Percentiles rank a stretch among this genome's conserved stretches.
Conservation (phyloP, 1,140 invertebrate species). For the Amyelois transitella region DNA sequence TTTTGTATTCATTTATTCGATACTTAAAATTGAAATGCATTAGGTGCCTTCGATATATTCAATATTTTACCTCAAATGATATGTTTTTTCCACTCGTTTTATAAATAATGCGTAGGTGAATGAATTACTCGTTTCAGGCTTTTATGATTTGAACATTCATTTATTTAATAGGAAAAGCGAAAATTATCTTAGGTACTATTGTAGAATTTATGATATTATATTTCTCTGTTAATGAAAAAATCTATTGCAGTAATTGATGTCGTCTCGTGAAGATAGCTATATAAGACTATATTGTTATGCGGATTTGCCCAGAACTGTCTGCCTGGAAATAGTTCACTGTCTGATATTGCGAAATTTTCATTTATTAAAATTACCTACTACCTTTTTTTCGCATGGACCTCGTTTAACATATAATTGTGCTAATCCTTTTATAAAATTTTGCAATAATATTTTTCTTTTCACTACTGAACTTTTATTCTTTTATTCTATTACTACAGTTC, state of each 20-base stretch:
- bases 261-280: slow-evolving; percentile 38
- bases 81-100: not conserved
- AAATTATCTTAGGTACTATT: not conserved
- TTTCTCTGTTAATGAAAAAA: not conserved
- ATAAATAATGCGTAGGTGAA: not conserved
- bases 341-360: too few species aligned
- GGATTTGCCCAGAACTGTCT: not conserved
- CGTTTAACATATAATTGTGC: too few species aligned
- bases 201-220: not conserved
- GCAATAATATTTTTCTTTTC: too few species aligned
- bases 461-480: too few species aligned
- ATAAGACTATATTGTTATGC: not conserved
- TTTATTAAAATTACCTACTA: too few species aligned
- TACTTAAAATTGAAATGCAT: too few species aligned
- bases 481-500: too few species aligned
- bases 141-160: not conserved
- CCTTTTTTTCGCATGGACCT: too few species aligned
- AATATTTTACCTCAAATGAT: not conserved
- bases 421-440: too few species aligned
- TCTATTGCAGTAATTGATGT: slow-evolving; percentile 34
- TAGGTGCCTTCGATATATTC: too few species aligned
- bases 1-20: too few species aligned
- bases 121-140: not conserved
- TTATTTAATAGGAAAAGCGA: not conserved
- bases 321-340: too few species aligned